Evolutionary conservation across 2,888 invertebrate species (phyloP).

Genomic region (Macrophya annulata): DNA sequence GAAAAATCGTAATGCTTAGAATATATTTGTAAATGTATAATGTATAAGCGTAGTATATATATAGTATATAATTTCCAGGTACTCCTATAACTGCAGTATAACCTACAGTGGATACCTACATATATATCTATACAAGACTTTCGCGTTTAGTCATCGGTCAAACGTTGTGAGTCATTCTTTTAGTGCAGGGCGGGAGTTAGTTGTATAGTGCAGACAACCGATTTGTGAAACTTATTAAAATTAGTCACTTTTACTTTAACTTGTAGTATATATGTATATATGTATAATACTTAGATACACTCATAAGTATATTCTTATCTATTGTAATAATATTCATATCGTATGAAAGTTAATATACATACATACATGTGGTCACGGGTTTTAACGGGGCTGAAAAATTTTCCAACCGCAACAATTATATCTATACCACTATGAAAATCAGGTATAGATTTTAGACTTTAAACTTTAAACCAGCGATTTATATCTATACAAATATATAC

Average conservation of each 20-base stretch:
- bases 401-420: not conserved
- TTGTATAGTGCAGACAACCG: not conserved
- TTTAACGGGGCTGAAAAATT: not conserved
- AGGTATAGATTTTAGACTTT: not conserved
- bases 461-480: not conserved
- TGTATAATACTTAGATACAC: not conserved
- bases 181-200: not conserved
- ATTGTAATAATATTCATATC: not conserved
- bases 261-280: not conserved
- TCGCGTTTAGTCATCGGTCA: conserved; percentile 6
- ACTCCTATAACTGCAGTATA: not conserved
- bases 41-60: not conserved
- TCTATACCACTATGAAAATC: not conserved
- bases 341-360: not conserved
- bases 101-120: not conserved
- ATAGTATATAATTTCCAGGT: not conserved
- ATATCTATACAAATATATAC: conserved; percentile 22
- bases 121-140: not conserved
- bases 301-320: not conserved
- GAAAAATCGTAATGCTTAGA: conserved; percentile 1
- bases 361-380: not conserved
- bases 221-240: not conserved
- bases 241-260: not conserved
- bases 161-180: not conserved
- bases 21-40: not conserved